Conservation (phyloP, 53 echinoderm and acorn worm species). For the Echinarachnius parma region DNA sequence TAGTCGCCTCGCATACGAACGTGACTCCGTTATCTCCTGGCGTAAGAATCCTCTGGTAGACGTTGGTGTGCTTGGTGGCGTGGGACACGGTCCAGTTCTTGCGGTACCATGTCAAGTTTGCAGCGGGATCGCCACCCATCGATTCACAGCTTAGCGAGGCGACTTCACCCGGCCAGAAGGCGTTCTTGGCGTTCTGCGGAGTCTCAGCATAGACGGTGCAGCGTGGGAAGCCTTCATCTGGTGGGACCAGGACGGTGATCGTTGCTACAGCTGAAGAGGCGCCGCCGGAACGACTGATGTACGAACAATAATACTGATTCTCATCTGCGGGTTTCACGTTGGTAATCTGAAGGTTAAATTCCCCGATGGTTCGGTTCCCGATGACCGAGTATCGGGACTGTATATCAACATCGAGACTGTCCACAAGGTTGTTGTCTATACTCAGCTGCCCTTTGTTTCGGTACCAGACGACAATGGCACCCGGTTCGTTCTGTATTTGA, state of each 20-base stretch:
- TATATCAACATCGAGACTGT: conserved; percentile 50
- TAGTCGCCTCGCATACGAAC: conserved; percentile 79
- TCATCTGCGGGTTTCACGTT: conserved; percentile 66
- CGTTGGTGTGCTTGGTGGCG: conserved; percentile 55
- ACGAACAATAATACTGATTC: conserved; percentile 73
- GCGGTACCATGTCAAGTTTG: conserved; percentile 76
- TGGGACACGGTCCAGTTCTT: conserved; percentile 63
- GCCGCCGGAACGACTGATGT: conserved; percentile 60
- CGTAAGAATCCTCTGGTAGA: conserved; percentile 66
- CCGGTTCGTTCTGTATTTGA: conserved; percentile 29
- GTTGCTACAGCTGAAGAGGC: conserved; percentile 57
- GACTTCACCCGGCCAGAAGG: conserved; percentile 78
- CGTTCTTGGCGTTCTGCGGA: conserved; percentile 35
- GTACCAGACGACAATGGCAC: conserved; percentile 63
- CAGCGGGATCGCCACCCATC: conserved; percentile 78
- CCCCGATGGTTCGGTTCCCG: conserved; percentile 65
- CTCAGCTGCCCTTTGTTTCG: conserved; percentile 72
- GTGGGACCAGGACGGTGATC: conserved; percentile 78
- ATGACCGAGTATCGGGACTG: conserved; percentile 63
- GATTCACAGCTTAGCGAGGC: conserved; percentile 74
- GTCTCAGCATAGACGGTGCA: conserved; percentile 61
- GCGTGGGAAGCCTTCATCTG: conserved; percentile 60
- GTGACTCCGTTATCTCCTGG: conserved; percentile 89
- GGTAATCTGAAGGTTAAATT: conserved; percentile 67
- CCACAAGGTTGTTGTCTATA: conserved; percentile 47